Percentiles rank a stretch among this genome's conserved stretches.
Evolutionary conservation across 1,140 invertebrate species (phyloP).

Genomic region (Melanaphis sacchari): DNA sequence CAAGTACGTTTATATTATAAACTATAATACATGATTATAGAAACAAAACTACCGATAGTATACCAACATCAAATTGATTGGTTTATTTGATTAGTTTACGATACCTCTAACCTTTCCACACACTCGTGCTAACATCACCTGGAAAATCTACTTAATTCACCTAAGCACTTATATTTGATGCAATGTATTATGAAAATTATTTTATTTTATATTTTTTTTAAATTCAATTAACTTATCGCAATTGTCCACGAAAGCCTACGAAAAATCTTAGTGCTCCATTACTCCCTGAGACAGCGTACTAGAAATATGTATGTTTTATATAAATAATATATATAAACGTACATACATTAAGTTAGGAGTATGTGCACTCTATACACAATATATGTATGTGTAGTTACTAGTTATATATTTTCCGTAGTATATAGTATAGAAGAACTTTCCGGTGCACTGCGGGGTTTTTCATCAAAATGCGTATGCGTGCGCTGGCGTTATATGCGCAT

Average conservation of each 20-base stretch:
- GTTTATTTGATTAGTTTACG: neutral
- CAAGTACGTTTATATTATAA: neutral
- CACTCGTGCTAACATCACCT: too few relatives aligned
- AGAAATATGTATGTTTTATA: neutral
- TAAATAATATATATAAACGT: neutral
- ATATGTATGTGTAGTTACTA: neutral
- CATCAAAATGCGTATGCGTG: conserved; percentile 30
- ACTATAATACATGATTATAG: neutral
- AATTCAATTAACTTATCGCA: neutral
- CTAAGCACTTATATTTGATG: neutral
- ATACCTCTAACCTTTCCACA: neutral
- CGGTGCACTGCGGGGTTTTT: conserved; percentile 43
- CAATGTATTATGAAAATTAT: neutral
- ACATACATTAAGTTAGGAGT: neutral
- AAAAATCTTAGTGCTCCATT: neutral
- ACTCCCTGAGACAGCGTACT: neutral
- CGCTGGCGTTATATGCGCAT: neutral
- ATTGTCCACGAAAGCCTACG: neutral
- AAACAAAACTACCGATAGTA: neutral
- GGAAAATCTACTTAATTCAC: neutral
- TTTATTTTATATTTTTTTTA: neutral
- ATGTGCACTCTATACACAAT: neutral
- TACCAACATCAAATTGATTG: neutral
- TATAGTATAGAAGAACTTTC: neutral
- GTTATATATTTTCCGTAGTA: neutral